phyloP scores from a whole-genome alignment of 2,888 invertebrate genomes.

The Lochmaea crataegi region DNA sequence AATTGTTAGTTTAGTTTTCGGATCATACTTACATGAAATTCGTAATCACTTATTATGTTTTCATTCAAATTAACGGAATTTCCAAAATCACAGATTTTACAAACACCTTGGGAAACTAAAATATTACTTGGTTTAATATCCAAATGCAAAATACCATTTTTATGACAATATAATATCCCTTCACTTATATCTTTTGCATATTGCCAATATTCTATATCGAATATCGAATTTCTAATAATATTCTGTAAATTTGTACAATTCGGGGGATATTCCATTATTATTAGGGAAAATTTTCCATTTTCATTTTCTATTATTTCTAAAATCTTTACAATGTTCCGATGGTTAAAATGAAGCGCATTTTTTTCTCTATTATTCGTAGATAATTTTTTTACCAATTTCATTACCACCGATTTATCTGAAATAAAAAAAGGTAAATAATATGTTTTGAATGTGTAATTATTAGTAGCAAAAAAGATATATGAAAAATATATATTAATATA shows the following conservation, averaged over 20 bases:
- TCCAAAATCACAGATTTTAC: slow-evolving; percentile 64
- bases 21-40: slow-evolving; percentile 29
- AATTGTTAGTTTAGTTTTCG: too few species aligned
- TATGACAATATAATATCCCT: slow-evolving; percentile 59
- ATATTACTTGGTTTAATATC: slow-evolving; percentile 63
- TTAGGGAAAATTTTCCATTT: slow-evolving; percentile 52
- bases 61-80: slow-evolving; percentile 52
- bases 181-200: slow-evolving; percentile 54
- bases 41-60: neutral
- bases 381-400: slow-evolving; percentile 56
- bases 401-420: slow-evolving; percentile 57
- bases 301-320: slow-evolving; percentile 54
- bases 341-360: slow-evolving; percentile 55
- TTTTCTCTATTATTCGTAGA: slow-evolving; percentile 49
- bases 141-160: slow-evolving; percentile 58
- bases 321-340: slow-evolving; percentile 57
- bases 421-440: slow-evolving; percentile 21
- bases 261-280: slow-evolving; percentile 60
- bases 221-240: slow-evolving; percentile 51
- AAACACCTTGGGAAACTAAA: slow-evolving; percentile 54
- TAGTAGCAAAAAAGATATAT: too few species aligned
- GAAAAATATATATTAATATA: too few species aligned
- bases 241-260: slow-evolving; percentile 54
- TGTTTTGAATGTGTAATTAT: too few species aligned
- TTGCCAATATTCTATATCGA: slow-evolving; percentile 38